Base-by-base conservation (phyloP, 2,113 vertebrate species). In the Neoarius graeffei region DNA sequence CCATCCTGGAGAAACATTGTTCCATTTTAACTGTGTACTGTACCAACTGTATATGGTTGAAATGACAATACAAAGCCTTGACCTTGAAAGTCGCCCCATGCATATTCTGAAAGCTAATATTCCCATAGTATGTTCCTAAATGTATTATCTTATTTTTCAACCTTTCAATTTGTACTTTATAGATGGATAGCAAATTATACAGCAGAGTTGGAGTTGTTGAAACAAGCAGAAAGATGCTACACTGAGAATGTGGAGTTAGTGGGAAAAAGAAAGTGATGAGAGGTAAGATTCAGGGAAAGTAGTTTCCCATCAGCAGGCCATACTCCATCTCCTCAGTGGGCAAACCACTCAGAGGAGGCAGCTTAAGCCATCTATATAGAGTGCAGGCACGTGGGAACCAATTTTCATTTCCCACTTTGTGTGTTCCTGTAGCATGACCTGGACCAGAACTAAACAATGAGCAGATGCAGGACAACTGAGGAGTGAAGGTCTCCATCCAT, bases 401-500 rank as follows among this genome's bases (percentile, higher is more conserved):
- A 93, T 88, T 92, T 94, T 92, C 60, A 94, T 93, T 93, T 89
- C 90, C 62, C 80, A 93, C 89, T 90, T 86, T 93, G 91, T 92
- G 87, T 91, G 90, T 89, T 91, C 88, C 80, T 19, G 50, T 69
- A 64, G 60, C 42, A 85, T 79, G 64, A 84, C 69, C 30, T 85
- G 60, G 62, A 83, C 79, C 92, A 92, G 94, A 87, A 76, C 87
- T 83, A 82, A 92, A 94, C 93, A 95, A 94, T 93, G 87, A 91
- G 81, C 87, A 92, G 92, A 92, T 94, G 92, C 57, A 10, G 91
- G 94, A 94, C 92, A 93, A 90, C 95, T 92, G 93, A 95, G 95
- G 95, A 95, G 93, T 92, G 92, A 92, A 95, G 96, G 94, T 92
- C 95, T 94, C 94, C 92, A 95, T 96, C 97, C 96, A 95, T 96